A percentile compares a stretch with the other conserved stretches of the same genome.
These are phyloP conservation scores for Hydropsyche tenuis DNA, from an alignment of 1,140 invertebrate genomes.

Conservation along the genomic window DNA sequence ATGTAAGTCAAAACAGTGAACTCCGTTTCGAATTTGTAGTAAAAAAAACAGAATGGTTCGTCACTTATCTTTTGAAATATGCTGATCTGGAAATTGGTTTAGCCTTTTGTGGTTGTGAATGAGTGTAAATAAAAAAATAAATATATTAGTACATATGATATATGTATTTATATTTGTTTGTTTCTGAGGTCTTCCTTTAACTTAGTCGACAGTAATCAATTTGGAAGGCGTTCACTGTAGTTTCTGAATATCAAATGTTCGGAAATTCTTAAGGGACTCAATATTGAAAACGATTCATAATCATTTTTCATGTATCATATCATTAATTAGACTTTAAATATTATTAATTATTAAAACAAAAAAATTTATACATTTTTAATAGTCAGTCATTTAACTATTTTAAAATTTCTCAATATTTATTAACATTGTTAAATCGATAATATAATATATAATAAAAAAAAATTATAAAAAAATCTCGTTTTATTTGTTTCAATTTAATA, in stretches of 20 bases:
- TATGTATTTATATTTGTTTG: not conserved
- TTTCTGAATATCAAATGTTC: constrained; percentile 1
- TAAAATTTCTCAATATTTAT: constrained; percentile 19
- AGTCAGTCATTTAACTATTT: constrained; percentile 16
- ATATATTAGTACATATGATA: not conserved
- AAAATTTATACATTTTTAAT: constrained; percentile 24
- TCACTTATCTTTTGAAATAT: not conserved
- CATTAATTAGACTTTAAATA: constrained; percentile 26
- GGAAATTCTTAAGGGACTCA: constrained; percentile 24
- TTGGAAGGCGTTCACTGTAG: constrained; percentile 7
- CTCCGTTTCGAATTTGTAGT: not conserved
- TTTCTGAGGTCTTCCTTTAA: constrained; percentile 5
- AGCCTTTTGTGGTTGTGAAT: constrained; percentile 9
- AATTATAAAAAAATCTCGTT: not conserved
- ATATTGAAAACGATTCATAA: constrained; percentile 36
- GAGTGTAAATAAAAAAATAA: not conserved
- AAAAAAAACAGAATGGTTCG: not conserved
- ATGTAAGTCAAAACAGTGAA: not conserved
- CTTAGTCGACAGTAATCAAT: not conserved
- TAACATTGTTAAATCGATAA: constrained; percentile 7
- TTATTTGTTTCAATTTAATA: not conserved
- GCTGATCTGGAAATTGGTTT: not conserved
- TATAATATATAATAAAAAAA: not conserved
- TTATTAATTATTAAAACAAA: not conserved
- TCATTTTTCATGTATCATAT: constrained; percentile 41